Evolutionary conservation across 2,113 vertebrate species (phyloP), one percentile per base, ranked within the genome.

Genomic region (Apodemus sylvaticus): DNA sequence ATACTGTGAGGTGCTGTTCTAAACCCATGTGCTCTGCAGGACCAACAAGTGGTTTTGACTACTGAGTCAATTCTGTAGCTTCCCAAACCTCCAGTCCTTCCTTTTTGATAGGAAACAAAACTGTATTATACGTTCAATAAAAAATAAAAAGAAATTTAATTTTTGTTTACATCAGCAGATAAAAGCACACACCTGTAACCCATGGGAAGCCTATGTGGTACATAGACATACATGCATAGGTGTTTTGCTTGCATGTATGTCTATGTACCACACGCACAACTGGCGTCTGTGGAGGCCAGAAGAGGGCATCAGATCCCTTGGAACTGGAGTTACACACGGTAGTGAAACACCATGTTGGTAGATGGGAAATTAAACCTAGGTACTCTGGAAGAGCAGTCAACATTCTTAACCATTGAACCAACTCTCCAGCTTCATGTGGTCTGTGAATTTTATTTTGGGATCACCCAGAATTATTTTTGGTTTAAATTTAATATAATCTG

Each of bases 61-160:
- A 42, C 36, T 9, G 7, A 83, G 13, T 22, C 22, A 62, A 83
- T 24, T 42, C n/a, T 39, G 8, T 5, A 68, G 60, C 31, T 48
- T 31, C 26, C 42, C 60, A 13, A 66, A 45, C 29, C 26, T 16
- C 16, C 39, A 55, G 36, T 55, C n/a, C 26, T 64, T 85, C 8
- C 11, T 53, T 51, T 88, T 74, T 86, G 51, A 86, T 16, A 95
- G 39, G 31, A 94, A 92, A 91, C 13, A 31, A 94, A 92, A 96
- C 42, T 20, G 58, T 68, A 45, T 20, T 17, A 82, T 39, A 26
- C 36, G 39, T 60, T 82, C 22, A 82, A n/a, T n/a, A n/a, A n/a
- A n/a, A 7, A 82, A 82, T 60, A 55, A 55, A 77, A 60, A 13
- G 3, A 26, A 60, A 62, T 20, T 24, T 73, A 73, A 20, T 11